Conservation (phyloP, 53 echinoderm and acorn worm species). For the Astropecten irregularis region DNA sequence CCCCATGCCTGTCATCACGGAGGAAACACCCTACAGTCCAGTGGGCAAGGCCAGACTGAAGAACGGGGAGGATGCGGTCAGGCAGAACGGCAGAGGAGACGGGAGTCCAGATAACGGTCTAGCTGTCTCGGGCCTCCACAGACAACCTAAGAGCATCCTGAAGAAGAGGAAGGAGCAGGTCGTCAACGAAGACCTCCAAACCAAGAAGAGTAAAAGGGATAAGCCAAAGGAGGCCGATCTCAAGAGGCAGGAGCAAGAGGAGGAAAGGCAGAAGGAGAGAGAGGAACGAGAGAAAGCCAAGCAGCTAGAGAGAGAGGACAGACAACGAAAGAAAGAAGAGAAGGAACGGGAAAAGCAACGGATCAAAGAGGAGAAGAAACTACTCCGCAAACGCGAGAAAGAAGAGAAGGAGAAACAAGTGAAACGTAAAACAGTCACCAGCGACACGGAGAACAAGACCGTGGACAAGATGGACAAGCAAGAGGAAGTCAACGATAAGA, state of each 20-base stretch:
- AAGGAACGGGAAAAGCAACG: conserved; percentile 38
- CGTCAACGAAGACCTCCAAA: not conserved
- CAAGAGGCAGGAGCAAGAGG: conserved; percentile 13
- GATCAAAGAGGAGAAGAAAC: conserved; percentile 66
- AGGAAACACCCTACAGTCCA: conserved; percentile 59
- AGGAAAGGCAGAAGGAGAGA: conserved; percentile 18
- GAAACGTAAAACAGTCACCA: conserved; percentile 50
- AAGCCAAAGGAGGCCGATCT: conserved; percentile 42
- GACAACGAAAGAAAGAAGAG: conserved; percentile 40
- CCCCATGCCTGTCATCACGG: conserved; percentile 65
- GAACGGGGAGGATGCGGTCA: conserved; percentile 3
- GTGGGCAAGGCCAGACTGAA: conserved; percentile 16
- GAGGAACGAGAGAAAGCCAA: conserved; percentile 79
- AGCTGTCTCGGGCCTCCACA: not conserved
- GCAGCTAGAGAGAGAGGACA: conserved; percentile 46
- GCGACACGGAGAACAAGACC: conserved; percentile 28
- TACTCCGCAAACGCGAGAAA: conserved; percentile 55
- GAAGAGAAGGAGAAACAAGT: conserved; percentile 58
- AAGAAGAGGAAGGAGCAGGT: conserved; percentile 30
- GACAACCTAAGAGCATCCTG: conserved; percentile 48
- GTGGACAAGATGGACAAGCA: conserved; percentile 36
- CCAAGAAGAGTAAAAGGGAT: conserved; percentile 35
- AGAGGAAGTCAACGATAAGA: conserved; percentile 29
- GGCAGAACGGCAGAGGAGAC: not conserved
- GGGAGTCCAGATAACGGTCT: not conserved